Evolutionary conservation across 2,113 vertebrate genomes (phyloP).

Genomic region (Ardeotis arabs): DNA sequence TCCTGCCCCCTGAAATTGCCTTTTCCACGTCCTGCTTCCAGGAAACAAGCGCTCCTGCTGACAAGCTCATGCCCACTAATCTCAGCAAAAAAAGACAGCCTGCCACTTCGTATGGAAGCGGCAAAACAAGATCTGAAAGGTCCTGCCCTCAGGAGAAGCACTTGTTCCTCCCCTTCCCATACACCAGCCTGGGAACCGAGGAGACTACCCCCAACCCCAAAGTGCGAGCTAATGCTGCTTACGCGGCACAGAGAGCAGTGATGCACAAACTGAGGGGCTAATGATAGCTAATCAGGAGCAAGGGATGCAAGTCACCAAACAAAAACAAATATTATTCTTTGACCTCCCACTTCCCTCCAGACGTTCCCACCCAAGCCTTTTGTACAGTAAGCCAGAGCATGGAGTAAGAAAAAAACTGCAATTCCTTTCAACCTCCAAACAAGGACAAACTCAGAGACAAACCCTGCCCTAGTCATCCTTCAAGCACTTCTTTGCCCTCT

Average conservation of each 20-base stretch:
- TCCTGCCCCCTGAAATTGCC: neutral
- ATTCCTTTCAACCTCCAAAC: neutral
- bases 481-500: neutral
- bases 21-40: neutral
- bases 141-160: constrained; percentile 30
- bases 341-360: neutral
- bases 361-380: neutral
- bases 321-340: neutral
- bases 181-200: neutral
- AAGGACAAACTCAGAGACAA: neutral
- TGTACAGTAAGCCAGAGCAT: fast-evolving
- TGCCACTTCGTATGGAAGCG: neutral
- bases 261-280: neutral
- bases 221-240: neutral
- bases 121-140: constrained; percentile 40
- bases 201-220: neutral
- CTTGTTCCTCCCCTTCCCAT: neutral
- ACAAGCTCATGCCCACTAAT: neutral
- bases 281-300: neutral
- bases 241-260: fast-evolving
- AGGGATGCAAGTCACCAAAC: neutral
- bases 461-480: neutral
- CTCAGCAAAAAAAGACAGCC: constrained; percentile 4
- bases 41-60: neutral
- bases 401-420: neutral